Evolutionary conservation across 2,797 vertebrate species (phyloP).

Genomic region (Pangasius larnaudii): DNA sequence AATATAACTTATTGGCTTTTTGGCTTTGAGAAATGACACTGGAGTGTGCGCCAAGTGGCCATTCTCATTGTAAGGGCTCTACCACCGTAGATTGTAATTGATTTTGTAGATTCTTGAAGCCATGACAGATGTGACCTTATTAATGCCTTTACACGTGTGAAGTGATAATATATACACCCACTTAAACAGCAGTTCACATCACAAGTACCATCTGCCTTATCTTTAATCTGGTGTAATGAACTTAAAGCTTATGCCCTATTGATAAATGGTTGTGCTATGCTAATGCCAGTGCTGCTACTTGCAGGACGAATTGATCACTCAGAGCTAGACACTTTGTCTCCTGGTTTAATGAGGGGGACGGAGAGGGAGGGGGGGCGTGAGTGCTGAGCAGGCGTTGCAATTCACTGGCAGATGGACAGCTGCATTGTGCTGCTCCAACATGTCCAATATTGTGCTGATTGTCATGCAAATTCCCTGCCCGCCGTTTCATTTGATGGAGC

Average conservation of each 20-base stretch:
- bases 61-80: neutral
- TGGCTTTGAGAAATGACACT: neutral
- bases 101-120: neutral
- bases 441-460: constrained; percentile 56
- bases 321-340: constrained; percentile 48
- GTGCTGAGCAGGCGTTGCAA: constrained; percentile 57
- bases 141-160: constrained; percentile 9
- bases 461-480: constrained; percentile 56
- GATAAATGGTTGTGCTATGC: constrained; percentile 45
- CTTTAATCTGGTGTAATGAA: constrained; percentile 51
- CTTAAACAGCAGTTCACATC: constrained; percentile 28
- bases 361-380: constrained; percentile 42
- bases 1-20: neutral
- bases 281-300: constrained; percentile 39
- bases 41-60: neutral
- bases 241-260: constrained; percentile 48
- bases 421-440: constrained; percentile 43
- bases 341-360: constrained; percentile 55
- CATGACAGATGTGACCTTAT: constrained; percentile 20
- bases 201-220: constrained; percentile 45
- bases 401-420: constrained; percentile 58
- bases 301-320: constrained; percentile 54
- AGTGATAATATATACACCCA: neutral
- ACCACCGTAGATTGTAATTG: neutral
- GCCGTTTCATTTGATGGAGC: constrained; percentile 44